phyloP scores from a whole-genome alignment of 2,797 vertebrate genomes.

The Paramormyrops hopkinsi region DNA sequence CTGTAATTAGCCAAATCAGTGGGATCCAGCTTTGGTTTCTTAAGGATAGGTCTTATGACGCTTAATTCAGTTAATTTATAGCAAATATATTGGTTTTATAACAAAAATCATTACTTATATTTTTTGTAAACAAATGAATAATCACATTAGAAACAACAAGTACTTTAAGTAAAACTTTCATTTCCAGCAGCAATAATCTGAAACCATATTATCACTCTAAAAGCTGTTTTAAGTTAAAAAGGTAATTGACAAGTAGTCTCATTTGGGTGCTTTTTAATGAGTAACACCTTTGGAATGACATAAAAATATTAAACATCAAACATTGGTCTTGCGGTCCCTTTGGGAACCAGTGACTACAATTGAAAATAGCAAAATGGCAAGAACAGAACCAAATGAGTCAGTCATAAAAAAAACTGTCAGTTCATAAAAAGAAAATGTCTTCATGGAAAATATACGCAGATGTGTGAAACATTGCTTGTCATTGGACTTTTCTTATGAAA shows the following conservation, averaged over 20 bases:
- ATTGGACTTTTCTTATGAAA: not conserved
- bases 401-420: not conserved
- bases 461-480: not conserved
- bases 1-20: not conserved
- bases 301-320: not conserved
- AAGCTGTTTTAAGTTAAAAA: not conserved
- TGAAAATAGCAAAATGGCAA: not conserved
- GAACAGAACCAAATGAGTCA: not conserved
- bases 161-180: not conserved
- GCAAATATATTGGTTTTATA: not conserved
- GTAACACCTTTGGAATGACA: not conserved
- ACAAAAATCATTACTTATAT: not conserved
- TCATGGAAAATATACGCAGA: not conserved
- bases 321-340: not conserved
- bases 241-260: not conserved
- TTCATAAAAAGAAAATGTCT: not conserved
- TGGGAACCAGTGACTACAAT: not conserved
- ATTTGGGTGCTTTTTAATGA: not conserved
- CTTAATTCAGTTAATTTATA: not conserved
- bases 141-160: too few species aligned
- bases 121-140: too few species aligned
- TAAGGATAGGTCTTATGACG: not conserved
- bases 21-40: not conserved
- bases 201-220: not conserved
- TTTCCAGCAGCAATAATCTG: not conserved